Percentiles rank a stretch among this genome's conserved stretches.
These are phyloP conservation scores for Thereuonema tuberculata DNA, from an alignment of 1,140 invertebrate genomes.

Conservation along the genomic window DNA sequence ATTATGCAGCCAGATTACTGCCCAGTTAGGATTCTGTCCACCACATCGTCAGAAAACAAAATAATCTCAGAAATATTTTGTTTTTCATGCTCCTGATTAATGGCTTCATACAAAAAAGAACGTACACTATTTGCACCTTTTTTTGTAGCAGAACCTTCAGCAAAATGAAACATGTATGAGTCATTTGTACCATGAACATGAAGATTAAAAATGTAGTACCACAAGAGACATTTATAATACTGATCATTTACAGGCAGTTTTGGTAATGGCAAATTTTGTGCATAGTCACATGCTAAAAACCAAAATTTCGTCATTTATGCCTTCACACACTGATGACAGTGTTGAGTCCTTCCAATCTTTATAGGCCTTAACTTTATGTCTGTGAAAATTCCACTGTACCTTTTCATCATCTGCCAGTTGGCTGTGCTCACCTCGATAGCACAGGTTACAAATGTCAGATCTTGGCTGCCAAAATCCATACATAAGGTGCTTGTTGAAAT, in stretches of 20 bases:
- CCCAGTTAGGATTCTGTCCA: not conserved
- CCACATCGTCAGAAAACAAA: not conserved
- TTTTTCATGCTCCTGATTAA: not conserved
- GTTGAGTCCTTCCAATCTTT: not conserved
- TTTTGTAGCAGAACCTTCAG: not conserved
- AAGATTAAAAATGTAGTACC: not conserved
- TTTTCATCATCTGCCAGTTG: not conserved
- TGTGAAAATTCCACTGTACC: not conserved
- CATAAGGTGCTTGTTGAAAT: not conserved
- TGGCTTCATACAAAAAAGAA: not conserved
- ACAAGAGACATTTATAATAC: not conserved
- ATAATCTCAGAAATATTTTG: not conserved
- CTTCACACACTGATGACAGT: not conserved
- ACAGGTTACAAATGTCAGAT: not conserved
- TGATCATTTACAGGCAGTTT: not conserved
- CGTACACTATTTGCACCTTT: not conserved
- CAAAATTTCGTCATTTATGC: too few species aligned
- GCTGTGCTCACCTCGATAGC: not conserved
- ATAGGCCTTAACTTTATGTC: not conserved
- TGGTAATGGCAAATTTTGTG: not conserved
- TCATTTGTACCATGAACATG: not conserved
- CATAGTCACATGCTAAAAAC: not conserved
- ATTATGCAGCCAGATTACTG: not conserved
- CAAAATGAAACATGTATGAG: not conserved
- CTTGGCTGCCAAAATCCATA: not conserved